phyloP scores from a whole-genome alignment of 2,113 vertebrate species.

The Myotis brandtii region DNA sequence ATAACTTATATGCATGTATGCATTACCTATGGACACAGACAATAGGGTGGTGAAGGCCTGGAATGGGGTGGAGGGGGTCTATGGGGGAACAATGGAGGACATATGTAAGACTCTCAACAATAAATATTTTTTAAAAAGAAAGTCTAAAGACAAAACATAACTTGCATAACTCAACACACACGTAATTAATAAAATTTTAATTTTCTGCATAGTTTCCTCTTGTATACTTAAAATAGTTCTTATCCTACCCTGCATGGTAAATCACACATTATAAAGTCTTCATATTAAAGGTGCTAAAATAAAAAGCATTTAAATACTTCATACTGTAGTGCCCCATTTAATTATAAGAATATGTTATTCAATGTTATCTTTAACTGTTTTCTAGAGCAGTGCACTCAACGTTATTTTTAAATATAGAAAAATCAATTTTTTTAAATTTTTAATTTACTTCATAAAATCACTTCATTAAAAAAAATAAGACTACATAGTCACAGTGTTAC shows the following conservation, averaged over 20 bases:
- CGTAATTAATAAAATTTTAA: background rate
- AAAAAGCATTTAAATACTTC: background rate
- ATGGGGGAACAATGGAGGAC: too few species aligned
- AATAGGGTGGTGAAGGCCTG: too few species aligned
- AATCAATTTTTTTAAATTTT: background rate
- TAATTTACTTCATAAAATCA: background rate
- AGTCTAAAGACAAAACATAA: background rate
- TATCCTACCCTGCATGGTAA: background rate
- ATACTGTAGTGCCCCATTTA: background rate
- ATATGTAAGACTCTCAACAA: too few species aligned
- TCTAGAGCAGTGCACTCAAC: background rate
- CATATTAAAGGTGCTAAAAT: background rate
- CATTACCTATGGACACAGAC: too few species aligned
- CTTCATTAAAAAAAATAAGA: background rate
- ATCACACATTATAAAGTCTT: background rate
- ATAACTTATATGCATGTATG: too few species aligned
- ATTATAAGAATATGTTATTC: background rate
- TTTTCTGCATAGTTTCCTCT: background rate
- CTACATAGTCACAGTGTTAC: background rate
- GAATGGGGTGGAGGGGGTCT: too few species aligned
- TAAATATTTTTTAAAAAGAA: background rate
- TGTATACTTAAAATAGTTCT: background rate
- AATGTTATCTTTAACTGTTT: background rate
- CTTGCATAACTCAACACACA: background rate
- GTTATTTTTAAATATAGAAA: background rate